Conservation (phyloP, 2,797 vertebrate species). For the Megaceryle alcyon region DNA sequence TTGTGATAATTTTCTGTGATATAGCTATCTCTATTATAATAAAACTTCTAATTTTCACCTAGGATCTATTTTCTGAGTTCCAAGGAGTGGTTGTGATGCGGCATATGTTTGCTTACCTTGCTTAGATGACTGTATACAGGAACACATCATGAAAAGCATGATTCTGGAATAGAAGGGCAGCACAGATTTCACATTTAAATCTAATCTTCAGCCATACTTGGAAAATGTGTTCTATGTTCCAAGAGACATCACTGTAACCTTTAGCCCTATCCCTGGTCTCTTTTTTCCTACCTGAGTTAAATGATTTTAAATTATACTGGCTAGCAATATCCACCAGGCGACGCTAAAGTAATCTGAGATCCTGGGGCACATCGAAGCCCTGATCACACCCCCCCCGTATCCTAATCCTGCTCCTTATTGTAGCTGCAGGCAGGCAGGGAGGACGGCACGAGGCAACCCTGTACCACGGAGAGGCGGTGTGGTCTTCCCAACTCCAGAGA, state of each 20-base stretch:
- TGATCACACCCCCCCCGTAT: background rate
- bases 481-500: background rate
- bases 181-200: background rate
- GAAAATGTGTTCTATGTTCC: background rate
- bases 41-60: background rate
- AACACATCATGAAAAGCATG: background rate
- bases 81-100: accelerated
- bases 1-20: background rate
- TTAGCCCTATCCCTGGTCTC: background rate
- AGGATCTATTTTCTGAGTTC: background rate
- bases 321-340: slow-evolving; percentile 55
- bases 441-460: background rate
- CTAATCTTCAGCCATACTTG: background rate
- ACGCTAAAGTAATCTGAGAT: slow-evolving; percentile 56
- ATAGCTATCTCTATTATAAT: background rate
- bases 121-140: background rate
- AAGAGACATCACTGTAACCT: background rate
- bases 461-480: accelerated
- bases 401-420: background rate
- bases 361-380: background rate
- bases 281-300: background rate
- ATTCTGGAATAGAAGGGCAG: background rate
- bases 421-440: background rate
- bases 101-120: background rate
- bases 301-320: background rate